phyloP scores from a whole-genome alignment of 2,888 invertebrate species.

The Mythimna loreyi region DNA sequence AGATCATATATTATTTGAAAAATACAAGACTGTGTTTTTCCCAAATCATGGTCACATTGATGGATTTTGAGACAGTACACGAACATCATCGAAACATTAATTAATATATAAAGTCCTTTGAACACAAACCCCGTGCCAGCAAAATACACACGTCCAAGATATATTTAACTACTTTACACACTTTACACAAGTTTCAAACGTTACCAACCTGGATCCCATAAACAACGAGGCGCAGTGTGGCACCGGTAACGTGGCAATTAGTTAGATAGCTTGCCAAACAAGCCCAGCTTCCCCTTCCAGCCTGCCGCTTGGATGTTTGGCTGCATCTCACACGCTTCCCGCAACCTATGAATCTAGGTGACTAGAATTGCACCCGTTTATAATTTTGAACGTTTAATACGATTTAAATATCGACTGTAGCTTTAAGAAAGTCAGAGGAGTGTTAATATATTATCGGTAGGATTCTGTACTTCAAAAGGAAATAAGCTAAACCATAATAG shows the following conservation, averaged over 20 bases:
- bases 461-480: no score
- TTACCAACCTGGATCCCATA: conserved; percentile 70
- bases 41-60: neutral
- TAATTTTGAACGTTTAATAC: conserved; percentile 71
- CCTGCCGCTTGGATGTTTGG: conserved; percentile 73
- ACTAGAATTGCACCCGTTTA: conserved; percentile 69
- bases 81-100: neutral
- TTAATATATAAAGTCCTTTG: conserved; percentile 10
- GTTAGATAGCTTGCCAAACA: conserved; percentile 85
- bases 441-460: no score
- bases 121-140: conserved; percentile 15
- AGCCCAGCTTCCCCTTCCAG: conserved; percentile 68
- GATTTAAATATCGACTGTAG: conserved; percentile 51
- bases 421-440: conserved; percentile 10
- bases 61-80: neutral
- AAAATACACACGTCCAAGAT: conserved; percentile 44
- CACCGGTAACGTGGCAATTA: conserved; percentile 80
- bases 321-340: conserved; percentile 70
- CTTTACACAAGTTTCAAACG: conserved; percentile 71
- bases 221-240: conserved; percentile 69
- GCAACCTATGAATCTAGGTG: conserved; percentile 71
- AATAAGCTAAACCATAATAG: no score
- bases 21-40: no score
- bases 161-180: conserved; percentile 58
- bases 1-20: no score